Percentiles rank a stretch among this genome's conserved stretches.
These are phyloP conservation scores for Lottia gigantea DNA, from an alignment of 2,888 invertebrate species.

Conservation along the genomic window DNA sequence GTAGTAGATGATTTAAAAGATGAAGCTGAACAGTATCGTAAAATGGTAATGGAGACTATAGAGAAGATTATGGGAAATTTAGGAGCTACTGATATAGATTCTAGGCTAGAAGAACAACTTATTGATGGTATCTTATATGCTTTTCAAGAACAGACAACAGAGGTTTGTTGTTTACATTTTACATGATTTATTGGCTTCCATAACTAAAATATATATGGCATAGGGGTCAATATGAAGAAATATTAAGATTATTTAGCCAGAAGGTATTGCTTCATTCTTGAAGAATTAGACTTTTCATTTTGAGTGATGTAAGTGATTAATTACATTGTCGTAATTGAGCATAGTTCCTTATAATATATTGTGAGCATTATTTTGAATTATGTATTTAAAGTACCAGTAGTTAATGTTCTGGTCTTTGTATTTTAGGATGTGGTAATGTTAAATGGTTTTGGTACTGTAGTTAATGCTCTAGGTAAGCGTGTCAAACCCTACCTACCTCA, in stretches of 20 bases:
- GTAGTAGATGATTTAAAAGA: constrained; percentile 99
- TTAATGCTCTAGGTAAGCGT: constrained; percentile 95
- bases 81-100: constrained; percentile 98
- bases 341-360: no score
- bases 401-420: constrained; percentile 31
- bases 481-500: constrained; percentile 99
- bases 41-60: constrained; percentile 99
- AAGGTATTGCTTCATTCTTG: no score
- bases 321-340: no score
- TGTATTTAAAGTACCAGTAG: no score
- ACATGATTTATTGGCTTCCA: background rate
- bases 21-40: constrained; percentile 98
- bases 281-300: no score
- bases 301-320: no score
- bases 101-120: constrained; percentile 95
- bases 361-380: no score
- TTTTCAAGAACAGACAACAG: constrained; percentile 99
- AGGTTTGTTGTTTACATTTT: constrained; percentile 72
- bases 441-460: constrained; percentile 99
- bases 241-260: background rate
- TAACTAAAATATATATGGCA: no score
- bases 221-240: no score
- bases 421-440: constrained; percentile 96
- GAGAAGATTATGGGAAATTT: constrained; percentile 98
- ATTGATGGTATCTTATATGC: constrained; percentile 99